Evolutionary conservation across 1,140 invertebrate species (phyloP).

Genomic region (Probaryconus sp.): DNA sequence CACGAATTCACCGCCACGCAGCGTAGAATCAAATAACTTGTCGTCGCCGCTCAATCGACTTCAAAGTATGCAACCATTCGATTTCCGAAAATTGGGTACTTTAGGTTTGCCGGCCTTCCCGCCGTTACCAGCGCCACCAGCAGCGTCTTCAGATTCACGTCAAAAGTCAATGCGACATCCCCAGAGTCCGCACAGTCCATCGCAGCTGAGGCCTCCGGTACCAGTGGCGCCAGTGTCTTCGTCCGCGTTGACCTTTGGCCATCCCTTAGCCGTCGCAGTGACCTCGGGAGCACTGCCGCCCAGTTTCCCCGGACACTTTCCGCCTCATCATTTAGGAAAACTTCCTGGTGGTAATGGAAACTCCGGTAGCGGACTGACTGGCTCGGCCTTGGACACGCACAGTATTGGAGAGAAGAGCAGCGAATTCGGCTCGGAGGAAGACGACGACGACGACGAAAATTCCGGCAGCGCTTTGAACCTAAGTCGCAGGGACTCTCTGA

Average conservation of each 20-base stretch:
- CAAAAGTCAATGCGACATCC: conserved; percentile 70
- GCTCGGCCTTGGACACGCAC: conserved; percentile 59
- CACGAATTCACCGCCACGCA: conserved; percentile 60
- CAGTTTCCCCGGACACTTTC: conserved; percentile 72
- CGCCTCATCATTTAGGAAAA: conserved; percentile 69
- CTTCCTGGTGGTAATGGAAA: conserved; percentile 62
- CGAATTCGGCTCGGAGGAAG: conserved; percentile 81
- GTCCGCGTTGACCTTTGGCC: conserved; percentile 70
- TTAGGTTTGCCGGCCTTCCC: conserved; percentile 82
- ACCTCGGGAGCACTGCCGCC: conserved; percentile 73
- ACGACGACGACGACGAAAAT: conserved; percentile 83
- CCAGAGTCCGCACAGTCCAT: conserved; percentile 69
- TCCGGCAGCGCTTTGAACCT: conserved; percentile 85
- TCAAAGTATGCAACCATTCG: conserved; percentile 97
- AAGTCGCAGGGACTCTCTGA: conserved; percentile 75
- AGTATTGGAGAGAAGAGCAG: conserved; percentile 73
- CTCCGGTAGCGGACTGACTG: conserved; percentile 50
- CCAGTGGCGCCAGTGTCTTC: conserved; percentile 73
- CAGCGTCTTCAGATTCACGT: conserved; percentile 62
- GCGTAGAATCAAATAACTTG: conserved; percentile 67
- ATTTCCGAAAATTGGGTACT: conserved; percentile 88
- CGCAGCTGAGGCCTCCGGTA: conserved; percentile 73
- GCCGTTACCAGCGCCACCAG: conserved; percentile 80
- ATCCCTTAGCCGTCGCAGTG: conserved; percentile 70
- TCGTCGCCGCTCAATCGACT: conserved; percentile 91